Base-by-base conservation (phyloP, 2,113 vertebrate genomes). In the Vidua chalybeata region DNA sequence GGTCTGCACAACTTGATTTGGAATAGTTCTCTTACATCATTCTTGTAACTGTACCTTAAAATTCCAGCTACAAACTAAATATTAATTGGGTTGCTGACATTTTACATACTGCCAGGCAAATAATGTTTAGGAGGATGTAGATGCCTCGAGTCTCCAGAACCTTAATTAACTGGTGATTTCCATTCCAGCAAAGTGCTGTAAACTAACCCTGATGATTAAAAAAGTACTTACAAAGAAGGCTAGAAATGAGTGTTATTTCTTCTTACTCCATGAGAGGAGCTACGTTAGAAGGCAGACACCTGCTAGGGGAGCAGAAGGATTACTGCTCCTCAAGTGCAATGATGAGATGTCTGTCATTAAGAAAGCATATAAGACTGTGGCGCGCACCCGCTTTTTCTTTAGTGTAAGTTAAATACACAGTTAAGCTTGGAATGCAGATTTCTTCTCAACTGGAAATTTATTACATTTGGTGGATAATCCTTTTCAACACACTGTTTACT, bases 31-130 rank as follows among this genome's bases (percentile, higher is more conserved):
- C 28, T 64, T 46, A 63, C 4, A 84, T 46, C 3, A n/a, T 88
- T 96, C 56, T 78, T 92, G 10, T 31, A 87, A 77, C 7, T 2
- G 4, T 59, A 83, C 46, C 33, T 94, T 89, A 92, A 92, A 91
- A 86, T 31, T 76, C 19, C 30, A 89, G 28, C 83, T 90, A 54
- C 28, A 91, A 90, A 76, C 23, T 37, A 74, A 78, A 28, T 74
- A 94, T 88, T 95, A 94, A 95, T 69, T 91, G 54, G 84, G 20
- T 81, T 86, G 63, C 26, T 97, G 93, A 54, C 67, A 89, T 96
- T 96, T 96, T 96, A 21, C 39, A 26, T 73, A n/a, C 73, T 93
- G 27, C 39, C 51, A 85, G 52, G 67, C 19, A 83, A 90, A 58
- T 23, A 71, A 73, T 41, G 9, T 77, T 95, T 76, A 97, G 64